These are phyloP conservation scores for Crocallis elinguaria DNA, from an alignment of 2,888 invertebrate species.

Conservation along the genomic window DNA sequence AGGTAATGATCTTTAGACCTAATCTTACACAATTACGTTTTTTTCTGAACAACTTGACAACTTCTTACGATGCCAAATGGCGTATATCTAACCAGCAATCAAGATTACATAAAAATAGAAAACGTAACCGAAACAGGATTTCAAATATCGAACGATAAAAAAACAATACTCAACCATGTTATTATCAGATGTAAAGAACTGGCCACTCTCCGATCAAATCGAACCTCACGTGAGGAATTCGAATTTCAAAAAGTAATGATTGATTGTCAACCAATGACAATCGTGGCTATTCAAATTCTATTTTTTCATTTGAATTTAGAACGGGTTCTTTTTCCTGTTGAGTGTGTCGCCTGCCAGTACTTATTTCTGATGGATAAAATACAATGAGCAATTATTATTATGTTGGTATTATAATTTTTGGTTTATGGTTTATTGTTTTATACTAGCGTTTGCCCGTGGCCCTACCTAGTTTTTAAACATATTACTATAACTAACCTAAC, in stretches of 20 bases:
- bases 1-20: constrained; percentile 10
- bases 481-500: no score
- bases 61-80: constrained; percentile 32
- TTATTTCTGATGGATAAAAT: constrained; percentile 59
- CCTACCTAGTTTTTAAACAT: no score
- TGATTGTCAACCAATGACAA: constrained; percentile 83
- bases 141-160: constrained; percentile 41
- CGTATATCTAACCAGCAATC: constrained; percentile 35
- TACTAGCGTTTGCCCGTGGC: not conserved
- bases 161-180: constrained; percentile 45
- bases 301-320: constrained; percentile 77
- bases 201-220: constrained; percentile 70
- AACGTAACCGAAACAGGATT: constrained; percentile 44
- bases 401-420: constrained; percentile 48
- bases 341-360: constrained; percentile 60
- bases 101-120: constrained; percentile 44
- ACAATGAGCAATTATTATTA: constrained; percentile 72
- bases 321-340: constrained; percentile 77
- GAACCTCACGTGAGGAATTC: constrained; percentile 68
- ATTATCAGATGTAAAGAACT: constrained; percentile 52
- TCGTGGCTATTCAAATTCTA: constrained; percentile 78
- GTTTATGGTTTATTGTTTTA: constrained; percentile 37
- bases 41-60: constrained; percentile 26
- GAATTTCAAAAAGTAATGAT: constrained; percentile 81
- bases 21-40: constrained; percentile 16